These are phyloP conservation scores for Lucilia cuprina DNA, from an alignment of 1,140 invertebrate species.

Conservation along the genomic window DNA sequence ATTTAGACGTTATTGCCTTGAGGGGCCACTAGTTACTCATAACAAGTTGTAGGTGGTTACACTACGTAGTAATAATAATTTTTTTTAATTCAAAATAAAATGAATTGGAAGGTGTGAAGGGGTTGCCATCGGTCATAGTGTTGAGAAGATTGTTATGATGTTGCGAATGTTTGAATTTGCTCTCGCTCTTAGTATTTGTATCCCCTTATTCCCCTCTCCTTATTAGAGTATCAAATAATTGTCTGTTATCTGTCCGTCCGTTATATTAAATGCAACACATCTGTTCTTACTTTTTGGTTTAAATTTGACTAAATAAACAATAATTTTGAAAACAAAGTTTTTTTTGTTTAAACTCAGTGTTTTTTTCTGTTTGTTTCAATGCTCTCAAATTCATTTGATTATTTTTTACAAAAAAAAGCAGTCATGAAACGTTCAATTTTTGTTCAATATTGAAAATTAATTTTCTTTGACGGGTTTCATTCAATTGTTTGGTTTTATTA, in stretches of 20 bases:
- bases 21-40: not conserved
- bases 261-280: too few species aligned
- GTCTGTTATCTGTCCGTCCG: not conserved
- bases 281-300: not conserved
- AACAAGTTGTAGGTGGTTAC: slow-evolving; percentile 24
- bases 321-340: not conserved
- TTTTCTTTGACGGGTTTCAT: not conserved
- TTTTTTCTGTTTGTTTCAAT: not conserved
- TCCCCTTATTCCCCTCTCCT: not conserved
- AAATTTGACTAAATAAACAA: not conserved
- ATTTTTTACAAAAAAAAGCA: too few species aligned
- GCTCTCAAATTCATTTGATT: not conserved
- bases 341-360: not conserved
- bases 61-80: not conserved
- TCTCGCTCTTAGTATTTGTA: not conserved
- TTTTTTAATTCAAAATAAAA: not conserved
- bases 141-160: not conserved
- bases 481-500: not conserved
- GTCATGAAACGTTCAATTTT: not conserved
- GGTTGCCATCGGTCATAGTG: not conserved
- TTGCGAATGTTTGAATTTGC: not conserved
- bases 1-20: not conserved
- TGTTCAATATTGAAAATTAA: not conserved
- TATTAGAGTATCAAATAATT: not conserved
- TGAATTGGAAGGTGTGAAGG: not conserved